These are phyloP conservation scores for Rhadinocentrus ornatus DNA, from an alignment of 2,797 vertebrate genomes.

Conservation along the genomic window DNA sequence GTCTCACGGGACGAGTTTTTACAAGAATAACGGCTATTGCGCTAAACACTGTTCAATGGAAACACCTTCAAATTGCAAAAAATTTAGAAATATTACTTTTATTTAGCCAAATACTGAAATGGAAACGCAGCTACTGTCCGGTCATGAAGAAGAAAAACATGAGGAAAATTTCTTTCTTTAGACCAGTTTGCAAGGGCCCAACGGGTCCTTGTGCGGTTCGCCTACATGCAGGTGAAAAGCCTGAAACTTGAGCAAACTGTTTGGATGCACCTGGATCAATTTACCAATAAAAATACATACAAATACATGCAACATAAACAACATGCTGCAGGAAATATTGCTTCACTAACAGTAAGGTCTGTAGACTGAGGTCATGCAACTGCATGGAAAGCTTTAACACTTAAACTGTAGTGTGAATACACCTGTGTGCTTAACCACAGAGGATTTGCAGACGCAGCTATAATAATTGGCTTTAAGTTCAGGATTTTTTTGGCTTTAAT, in stretches of 20 bases:
- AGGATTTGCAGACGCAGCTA: too few relatives aligned
- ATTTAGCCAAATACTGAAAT: too few relatives aligned
- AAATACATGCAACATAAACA: background rate
- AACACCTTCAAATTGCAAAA: too few relatives aligned
- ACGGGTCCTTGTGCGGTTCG: background rate
- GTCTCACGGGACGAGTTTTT: too few relatives aligned
- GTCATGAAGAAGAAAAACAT: background rate
- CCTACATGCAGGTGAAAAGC: background rate
- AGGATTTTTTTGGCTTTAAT: background rate
- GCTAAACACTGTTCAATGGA: too few relatives aligned
- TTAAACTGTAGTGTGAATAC: background rate
- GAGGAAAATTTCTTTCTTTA: too few relatives aligned
- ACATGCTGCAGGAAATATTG: too few relatives aligned
- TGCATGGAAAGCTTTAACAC: background rate
- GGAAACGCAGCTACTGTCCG: background rate
- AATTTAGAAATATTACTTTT: too few relatives aligned
- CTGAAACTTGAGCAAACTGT: too few relatives aligned
- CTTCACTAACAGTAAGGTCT: background rate
- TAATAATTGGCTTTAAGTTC: background rate
- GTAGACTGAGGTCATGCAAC: background rate
- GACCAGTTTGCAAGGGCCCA: background rate
- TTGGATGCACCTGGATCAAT: background rate
- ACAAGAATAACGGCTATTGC: too few relatives aligned
- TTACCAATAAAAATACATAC: background rate
- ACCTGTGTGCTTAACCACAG: background rate